Base-by-base conservation (phyloP, 2,888 invertebrate species). In the Autographa gamma region DNA sequence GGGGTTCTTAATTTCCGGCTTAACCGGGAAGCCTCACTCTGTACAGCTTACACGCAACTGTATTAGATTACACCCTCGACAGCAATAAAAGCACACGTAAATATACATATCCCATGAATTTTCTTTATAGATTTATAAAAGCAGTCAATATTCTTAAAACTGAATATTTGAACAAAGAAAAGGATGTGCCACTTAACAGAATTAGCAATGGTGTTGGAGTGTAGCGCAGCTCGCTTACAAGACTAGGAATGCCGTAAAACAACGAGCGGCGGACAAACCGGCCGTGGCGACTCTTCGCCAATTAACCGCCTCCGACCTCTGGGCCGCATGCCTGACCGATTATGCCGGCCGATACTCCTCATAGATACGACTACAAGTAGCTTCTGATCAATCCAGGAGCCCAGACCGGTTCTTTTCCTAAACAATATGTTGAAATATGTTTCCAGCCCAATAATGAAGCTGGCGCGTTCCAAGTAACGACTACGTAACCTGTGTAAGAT, bases 271-370 rank as follows among this genome's bases (percentile, higher is more conserved):
- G 90, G 90, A 85, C 88, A 93, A 93, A 94, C 95, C 93, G 92
- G 91, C 88, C 86, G 81, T 78, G 88, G 90, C 91, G 89, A 87
- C 88, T 92, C 91, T 89, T 93, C 92, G 94, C 92, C 94, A 94
- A 95, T 95, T 95, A 95, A 94, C 94, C 92, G 93, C 91, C 88
- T 88, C 87, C 92, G 93, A 94, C 93, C 95, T 92, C 92, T 88
- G 86, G 84, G 88, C 90, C 85, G 90, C 90, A 88, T 90, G 89
- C 89, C 89, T 84, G 82, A 78, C 81, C 82, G 86, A 86, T 86
- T 86, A 87, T 86, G 84, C 78, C 81, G 82, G 82, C 84, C 83
- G 87, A 90, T 91, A 90, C 87, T 90, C 88, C 88, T 91, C 88
- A 88, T 90, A 92, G 89, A 90, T 88, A 86, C 82, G 43, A 18